Conservation (phyloP, 2,113 vertebrate species). For the Daphoenositta chrysoptera region DNA sequence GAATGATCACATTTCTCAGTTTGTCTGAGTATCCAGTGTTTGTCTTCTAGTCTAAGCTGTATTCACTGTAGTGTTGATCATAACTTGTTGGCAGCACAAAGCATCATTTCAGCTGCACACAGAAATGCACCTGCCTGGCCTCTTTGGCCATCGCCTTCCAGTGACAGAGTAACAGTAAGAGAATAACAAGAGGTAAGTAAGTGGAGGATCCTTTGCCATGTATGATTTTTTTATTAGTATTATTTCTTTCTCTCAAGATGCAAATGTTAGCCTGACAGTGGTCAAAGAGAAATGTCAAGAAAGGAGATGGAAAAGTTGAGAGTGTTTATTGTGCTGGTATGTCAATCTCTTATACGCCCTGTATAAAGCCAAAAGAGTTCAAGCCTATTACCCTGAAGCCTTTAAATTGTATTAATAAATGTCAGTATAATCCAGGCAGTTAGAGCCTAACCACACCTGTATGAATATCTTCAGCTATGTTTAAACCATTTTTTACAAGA, state of each 20-base stretch:
- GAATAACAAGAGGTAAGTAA: not conserved
- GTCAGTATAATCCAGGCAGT: not conserved
- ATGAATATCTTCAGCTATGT: not conserved
- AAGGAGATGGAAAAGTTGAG: not conserved
- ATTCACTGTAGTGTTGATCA: not conserved
- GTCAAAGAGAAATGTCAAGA: conserved; percentile 10
- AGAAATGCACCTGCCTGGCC: not conserved
- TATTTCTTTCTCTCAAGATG: not conserved
- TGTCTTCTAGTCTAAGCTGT: not conserved
- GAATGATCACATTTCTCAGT: not conserved
- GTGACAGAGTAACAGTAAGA: not conserved
- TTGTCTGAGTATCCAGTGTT: not conserved
- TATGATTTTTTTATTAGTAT: not conserved
- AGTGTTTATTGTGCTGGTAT: not conserved
- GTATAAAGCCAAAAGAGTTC: not conserved
- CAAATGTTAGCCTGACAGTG: not conserved
- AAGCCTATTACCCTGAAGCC: not conserved
- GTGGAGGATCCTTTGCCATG: not conserved
- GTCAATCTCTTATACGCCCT: not conserved
- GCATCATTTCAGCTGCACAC: not conserved
- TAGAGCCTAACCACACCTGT: conserved; percentile 11
- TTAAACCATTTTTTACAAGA: not conserved
- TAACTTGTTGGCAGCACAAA: not conserved
- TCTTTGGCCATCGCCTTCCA: not conserved
- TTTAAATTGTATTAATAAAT: conserved; percentile 24